Conservation (phyloP, 2,113 vertebrate genomes). For the Crotophaga sulcirostris region DNA sequence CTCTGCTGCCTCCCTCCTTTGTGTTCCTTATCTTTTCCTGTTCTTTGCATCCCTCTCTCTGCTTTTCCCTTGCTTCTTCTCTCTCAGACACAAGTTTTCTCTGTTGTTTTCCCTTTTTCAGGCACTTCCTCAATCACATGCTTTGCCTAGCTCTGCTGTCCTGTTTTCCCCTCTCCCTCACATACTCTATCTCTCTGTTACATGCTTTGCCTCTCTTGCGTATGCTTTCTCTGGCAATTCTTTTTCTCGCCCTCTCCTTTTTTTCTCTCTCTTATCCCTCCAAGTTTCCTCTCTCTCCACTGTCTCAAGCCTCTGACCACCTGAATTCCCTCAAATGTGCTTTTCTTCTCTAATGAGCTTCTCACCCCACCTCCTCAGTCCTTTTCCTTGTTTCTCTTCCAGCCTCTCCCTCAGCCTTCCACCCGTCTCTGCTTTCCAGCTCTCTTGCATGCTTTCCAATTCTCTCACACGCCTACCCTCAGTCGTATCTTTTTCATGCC, state of each 20-base stretch:
- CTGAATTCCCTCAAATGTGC: not conserved
- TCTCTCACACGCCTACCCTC: not conserved
- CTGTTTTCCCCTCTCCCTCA: not conserved
- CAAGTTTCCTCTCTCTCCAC: no score
- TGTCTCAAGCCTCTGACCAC: not conserved
- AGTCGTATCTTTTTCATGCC: not conserved
- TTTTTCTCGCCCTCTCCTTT: not conserved
- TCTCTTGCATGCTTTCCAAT: not conserved
- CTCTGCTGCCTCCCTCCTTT: not conserved
- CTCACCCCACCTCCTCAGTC: not conserved
- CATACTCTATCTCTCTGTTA: not conserved
- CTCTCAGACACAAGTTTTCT: not conserved
- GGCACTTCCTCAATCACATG: not conserved
- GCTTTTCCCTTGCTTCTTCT: no score
- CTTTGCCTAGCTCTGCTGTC: not conserved
- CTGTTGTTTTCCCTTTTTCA: not conserved
- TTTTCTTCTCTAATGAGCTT: not conserved
- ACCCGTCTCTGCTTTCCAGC: not conserved
- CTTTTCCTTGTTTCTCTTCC: not conserved
- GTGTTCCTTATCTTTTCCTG: no score
- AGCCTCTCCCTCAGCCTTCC: not conserved
- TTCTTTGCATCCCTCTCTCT: not conserved
- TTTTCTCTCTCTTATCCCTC: not conserved
- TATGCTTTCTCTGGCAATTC: not conserved
- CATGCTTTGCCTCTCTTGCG: not conserved